Evolutionary conservation across 2,113 vertebrate genomes (phyloP).

Genomic region (Callaeas wilsoni): DNA sequence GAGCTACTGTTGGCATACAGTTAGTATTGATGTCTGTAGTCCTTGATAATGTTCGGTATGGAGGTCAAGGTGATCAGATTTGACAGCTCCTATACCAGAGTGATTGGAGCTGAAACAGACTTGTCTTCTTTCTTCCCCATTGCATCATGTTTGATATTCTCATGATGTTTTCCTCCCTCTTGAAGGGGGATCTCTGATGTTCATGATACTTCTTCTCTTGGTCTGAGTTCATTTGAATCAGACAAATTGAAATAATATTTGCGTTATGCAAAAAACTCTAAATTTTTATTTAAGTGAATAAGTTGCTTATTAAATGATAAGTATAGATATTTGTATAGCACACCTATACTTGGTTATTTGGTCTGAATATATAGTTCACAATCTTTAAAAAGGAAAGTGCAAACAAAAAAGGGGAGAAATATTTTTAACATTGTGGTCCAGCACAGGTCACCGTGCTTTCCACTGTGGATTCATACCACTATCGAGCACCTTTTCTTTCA

Average conservation of each 20-base stretch:
- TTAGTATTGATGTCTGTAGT: background rate
- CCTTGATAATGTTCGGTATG: background rate
- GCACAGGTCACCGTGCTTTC: background rate
- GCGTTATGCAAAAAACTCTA: background rate
- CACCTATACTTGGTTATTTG: background rate
- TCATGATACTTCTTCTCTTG: background rate
- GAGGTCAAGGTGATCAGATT: background rate
- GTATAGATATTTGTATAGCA: background rate
- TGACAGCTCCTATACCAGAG: background rate
- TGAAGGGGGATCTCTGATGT: background rate
- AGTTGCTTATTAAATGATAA: background rate
- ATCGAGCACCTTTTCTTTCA: background rate
- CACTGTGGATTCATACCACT: background rate
- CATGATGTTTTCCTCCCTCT: accelerated
- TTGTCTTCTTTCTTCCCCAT: background rate
- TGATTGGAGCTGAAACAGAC: background rate
- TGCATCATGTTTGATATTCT: background rate
- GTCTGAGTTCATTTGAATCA: background rate
- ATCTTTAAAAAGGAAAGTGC: background rate
- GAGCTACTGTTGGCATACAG: background rate
- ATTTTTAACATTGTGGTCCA: background rate
- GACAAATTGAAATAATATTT: background rate
- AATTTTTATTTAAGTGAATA: background rate
- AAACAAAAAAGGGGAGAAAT: background rate
- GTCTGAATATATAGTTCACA: background rate